Base-by-base conservation (phyloP, 2,113 vertebrate species). In the Hirundichthys speculiger region DNA sequence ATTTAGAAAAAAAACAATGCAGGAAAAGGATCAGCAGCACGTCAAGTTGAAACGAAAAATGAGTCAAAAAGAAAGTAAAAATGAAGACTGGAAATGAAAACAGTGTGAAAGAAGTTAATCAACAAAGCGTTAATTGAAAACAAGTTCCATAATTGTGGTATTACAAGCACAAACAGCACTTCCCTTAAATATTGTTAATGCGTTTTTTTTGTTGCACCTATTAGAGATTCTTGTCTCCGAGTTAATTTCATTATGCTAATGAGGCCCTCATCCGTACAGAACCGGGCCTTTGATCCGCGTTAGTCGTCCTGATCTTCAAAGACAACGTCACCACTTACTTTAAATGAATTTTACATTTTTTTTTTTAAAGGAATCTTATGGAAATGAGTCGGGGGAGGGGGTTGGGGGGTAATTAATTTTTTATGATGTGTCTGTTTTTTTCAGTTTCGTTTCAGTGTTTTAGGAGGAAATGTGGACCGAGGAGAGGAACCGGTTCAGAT, bases 211-310 rank as follows among this genome's bases (percentile, higher is more conserved):
- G 94, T 97, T 95, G 94, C 95, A 98, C 96, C 96, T 98, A 97
- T 98, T 96, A 99, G 95, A 98, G 95, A 98, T 97, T 97, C 96
- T 97, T 97, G 96, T 98, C 96, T 97, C 93, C 88, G 93, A 98
- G 95, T 99, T 98, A 98, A 98, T 99, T 98, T 98, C 94, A 97
- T 98, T 97, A 98, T 98, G 98, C 94, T 97, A 99, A 99, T 97
- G 95, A 95, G 77, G 93, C 94, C 94, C 96, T 97, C 95, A 94
- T 96, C 94, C 93, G 94, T 93, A 96, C 94, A 93, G 94, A 98
- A 96, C 95, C 95, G 95, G 94, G 80, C 92, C 96, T 99, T 98
- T 99, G 97, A 99, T 98, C 96, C 95, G 86, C 93, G 94, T 95
- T 97, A 95, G 96, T 98, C 95, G 96, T 98, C 94, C 88, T 95